Conservation (phyloP, 2,797 vertebrate genomes). For the Dryobates pubescens region DNA sequence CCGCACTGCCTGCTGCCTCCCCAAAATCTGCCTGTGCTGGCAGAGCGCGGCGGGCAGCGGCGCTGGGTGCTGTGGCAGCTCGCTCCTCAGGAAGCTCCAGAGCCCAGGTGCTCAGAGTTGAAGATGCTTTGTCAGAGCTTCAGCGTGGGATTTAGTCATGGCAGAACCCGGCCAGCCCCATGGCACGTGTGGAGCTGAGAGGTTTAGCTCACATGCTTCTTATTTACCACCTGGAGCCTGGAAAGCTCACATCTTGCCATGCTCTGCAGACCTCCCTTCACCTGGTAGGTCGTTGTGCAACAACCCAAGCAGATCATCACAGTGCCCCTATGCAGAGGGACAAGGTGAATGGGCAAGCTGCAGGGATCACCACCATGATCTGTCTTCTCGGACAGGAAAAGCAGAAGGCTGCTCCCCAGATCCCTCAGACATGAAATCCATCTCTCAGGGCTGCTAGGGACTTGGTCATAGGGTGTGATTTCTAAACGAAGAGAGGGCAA, state of each 20-base stretch:
- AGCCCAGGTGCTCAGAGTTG: fast-evolving
- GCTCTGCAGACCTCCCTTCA: background rate
- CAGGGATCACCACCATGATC: background rate
- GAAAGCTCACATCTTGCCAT: background rate
- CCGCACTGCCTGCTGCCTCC: background rate
- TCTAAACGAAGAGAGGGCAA: background rate
- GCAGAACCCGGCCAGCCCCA: background rate
- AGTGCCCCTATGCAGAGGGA: background rate
- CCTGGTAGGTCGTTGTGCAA: fast-evolving
- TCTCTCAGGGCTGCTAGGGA: background rate
- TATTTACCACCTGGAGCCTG: background rate
- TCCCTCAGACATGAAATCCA: background rate
- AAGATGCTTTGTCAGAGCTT: conserved; percentile 16
- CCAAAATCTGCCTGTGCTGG: background rate
- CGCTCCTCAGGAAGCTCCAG: background rate
- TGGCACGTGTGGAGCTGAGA: background rate
- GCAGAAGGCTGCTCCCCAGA: background rate
- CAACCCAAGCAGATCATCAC: background rate
- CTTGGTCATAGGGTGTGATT: background rate
- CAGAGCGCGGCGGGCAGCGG: background rate
- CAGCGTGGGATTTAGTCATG: conserved; percentile 21
- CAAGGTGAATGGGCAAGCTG: fast-evolving
- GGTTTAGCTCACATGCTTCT: background rate
- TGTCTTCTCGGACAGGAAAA: background rate
- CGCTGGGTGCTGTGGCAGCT: background rate